Percentiles rank a stretch among this genome's conserved stretches.
phyloP scores from a whole-genome alignment of 2,888 invertebrate genomes.

The Sarcophaga carnaria region DNA sequence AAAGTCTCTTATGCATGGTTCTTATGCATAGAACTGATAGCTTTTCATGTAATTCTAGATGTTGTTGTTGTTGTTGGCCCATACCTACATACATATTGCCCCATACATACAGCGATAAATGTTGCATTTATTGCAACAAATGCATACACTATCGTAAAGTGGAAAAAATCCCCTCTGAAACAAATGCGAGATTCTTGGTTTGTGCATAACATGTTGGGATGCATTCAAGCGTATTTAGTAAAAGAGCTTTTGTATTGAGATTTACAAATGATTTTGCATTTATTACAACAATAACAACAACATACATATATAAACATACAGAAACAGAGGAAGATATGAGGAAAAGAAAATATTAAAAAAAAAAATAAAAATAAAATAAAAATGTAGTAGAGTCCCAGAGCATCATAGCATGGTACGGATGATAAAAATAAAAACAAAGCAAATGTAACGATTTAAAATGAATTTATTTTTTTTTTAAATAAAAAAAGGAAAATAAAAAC shows the following conservation, averaged over 20 bases:
- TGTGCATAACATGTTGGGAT: conserved; percentile 48
- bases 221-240: conserved; percentile 59
- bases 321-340: conserved; percentile 20
- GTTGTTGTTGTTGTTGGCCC: background rate
- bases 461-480: too few species aligned
- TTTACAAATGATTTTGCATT: conserved; percentile 69
- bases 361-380: conserved; percentile 32
- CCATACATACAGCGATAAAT: conserved; percentile 62
- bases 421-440: too few species aligned
- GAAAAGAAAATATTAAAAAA: conserved; percentile 37
- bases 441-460: too few species aligned
- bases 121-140: conserved; percentile 28
- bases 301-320: background rate
- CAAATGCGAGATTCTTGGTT: conserved; percentile 13
- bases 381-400: too few species aligned
- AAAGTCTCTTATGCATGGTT: background rate
- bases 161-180: background rate
- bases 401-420: too few species aligned
- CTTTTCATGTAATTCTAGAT: too few species aligned
- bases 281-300: conserved; percentile 39
- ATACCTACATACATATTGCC: background rate
- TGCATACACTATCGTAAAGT: conserved; percentile 22
- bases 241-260: conserved; percentile 57
- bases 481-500: too few species aligned
- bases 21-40: background rate